Percentiles rank a stretch among this genome's conserved stretches.
phyloP scores from a whole-genome alignment of 2,113 vertebrate genomes.

The Epinephelus lanceolatus region DNA sequence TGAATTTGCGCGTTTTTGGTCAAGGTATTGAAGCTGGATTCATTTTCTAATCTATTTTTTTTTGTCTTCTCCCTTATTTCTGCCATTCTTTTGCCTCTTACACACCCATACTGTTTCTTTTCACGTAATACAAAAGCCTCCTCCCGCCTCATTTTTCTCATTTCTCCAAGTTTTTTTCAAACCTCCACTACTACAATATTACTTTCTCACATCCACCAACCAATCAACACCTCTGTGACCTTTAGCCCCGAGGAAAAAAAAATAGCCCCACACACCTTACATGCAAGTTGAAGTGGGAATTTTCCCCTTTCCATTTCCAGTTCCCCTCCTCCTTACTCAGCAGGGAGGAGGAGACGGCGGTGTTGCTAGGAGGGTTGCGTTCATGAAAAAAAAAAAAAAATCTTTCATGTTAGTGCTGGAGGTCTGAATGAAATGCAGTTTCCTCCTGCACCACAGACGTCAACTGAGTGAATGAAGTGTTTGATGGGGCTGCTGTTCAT shows the following conservation, averaged over 20 bases:
- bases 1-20: not conserved
- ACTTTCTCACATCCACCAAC: constrained; percentile 22
- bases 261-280: not conserved
- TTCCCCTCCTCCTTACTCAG: constrained; percentile 47
- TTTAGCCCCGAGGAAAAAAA: constrained; percentile 28
- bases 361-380: constrained; percentile 20
- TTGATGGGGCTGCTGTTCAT: not conserved
- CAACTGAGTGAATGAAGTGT: not conserved
- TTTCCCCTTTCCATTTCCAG: constrained; percentile 42
- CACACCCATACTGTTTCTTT: not conserved
- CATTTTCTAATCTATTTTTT: not conserved
- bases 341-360: constrained; percentile 8
- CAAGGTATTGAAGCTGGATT: not conserved
- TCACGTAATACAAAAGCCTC: constrained; percentile 23
- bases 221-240: constrained; percentile 63
- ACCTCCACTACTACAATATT: not conserved
- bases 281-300: constrained; percentile 35
- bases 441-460: constrained; percentile 21
- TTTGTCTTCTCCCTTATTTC: not conserved
- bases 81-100: not conserved
- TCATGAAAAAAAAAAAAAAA: not conserved
- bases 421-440: constrained; percentile 58
- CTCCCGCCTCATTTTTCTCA: not conserved
- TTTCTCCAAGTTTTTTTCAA: constrained; percentile 8
- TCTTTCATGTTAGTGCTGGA: constrained; percentile 36